Conservation (phyloP, 64 coral and sea anemone species). For the Trachythela sp. region DNA sequence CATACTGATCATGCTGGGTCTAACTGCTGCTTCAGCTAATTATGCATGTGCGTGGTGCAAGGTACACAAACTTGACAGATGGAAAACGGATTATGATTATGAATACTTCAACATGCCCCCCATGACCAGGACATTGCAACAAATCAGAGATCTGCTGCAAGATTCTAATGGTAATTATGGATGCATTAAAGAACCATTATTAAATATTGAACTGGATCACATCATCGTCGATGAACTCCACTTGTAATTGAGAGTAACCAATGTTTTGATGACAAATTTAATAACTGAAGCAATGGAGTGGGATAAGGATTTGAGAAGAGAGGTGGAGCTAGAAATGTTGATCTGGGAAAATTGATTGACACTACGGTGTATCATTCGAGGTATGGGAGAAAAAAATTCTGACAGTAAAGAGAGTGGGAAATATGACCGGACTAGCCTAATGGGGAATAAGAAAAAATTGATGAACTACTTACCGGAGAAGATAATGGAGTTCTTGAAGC, state of each 20-base stretch:
- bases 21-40: constrained; percentile 37
- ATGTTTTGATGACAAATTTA: constrained; percentile 15
- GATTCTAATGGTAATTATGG: background rate
- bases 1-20: constrained; percentile 37
- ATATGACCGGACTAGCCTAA: constrained; percentile 48
- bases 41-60: constrained; percentile 50
- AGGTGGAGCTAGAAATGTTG: background rate
- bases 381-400: constrained; percentile 51
- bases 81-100: background rate
- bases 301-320: constrained; percentile 26
- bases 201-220: constrained; percentile 38
- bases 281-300: constrained; percentile 38
- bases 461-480: constrained; percentile 25
- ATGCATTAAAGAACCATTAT: constrained; percentile 19
- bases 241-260: constrained; percentile 34
- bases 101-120: background rate
- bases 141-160: background rate
- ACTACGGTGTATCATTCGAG: constrained; percentile 2
- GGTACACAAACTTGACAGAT: constrained; percentile 21
- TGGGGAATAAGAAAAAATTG: constrained; percentile 51
- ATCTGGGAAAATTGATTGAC: background rate
- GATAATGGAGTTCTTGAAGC: constrained; percentile 9
- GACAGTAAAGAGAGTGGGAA: constrained; percentile 34
- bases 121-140: constrained; percentile 2
- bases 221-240: constrained; percentile 47